A percentile compares a stretch with the other conserved stretches of the same genome.
Conservation (phyloP, 2,888 invertebrate species). For the Tetranychus piercei region DNA sequence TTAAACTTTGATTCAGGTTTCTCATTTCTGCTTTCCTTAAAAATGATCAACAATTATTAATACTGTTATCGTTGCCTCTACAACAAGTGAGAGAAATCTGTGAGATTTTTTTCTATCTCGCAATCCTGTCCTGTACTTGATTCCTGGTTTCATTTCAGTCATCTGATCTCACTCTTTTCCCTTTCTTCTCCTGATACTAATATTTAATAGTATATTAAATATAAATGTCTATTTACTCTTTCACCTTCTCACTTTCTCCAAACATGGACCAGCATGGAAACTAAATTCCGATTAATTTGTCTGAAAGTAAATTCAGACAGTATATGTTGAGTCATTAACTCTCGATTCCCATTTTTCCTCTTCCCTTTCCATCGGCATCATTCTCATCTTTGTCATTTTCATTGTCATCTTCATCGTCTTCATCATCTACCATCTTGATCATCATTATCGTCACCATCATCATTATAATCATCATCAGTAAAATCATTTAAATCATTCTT, state of each 20-base stretch:
- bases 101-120: background rate
- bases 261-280: background rate
- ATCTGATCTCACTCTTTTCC: background rate
- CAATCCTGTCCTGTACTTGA: background rate
- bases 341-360: background rate
- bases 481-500: background rate
- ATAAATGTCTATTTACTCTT: conserved; percentile 4
- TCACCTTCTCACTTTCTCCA: conserved; percentile 10
- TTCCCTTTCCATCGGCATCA: background rate
- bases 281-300: background rate
- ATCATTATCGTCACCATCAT: background rate
- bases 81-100: no score
- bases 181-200: background rate
- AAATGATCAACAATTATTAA: no score
- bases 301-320: background rate
- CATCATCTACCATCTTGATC: background rate
- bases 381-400: background rate
- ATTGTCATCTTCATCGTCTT: background rate
- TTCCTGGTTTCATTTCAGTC: background rate
- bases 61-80: no score
- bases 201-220: background rate
- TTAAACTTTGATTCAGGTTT: no score
- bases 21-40: no score
- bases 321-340: background rate
- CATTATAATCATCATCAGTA: background rate